phyloP scores from a whole-genome alignment of 1,140 invertebrate genomes.

The silkworm (Bombyx mori) region ASM3026992v2 NC_085116.1:8165501-8166000 shows the following conservation, averaged over 20 bases:
- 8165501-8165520: slow-evolving; percentile 60
- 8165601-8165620: slow-evolving; percentile 31
- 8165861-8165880: no score
- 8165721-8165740: slow-evolving; percentile 8
- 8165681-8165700: slow-evolving; percentile 48
- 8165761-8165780: no score
- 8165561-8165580: slow-evolving; percentile 69
- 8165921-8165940: background rate
- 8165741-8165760: no score
- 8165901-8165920: no score
- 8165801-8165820: background rate
- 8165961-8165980: slow-evolving; percentile 13
- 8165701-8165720: slow-evolving; percentile 39
- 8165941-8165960: background rate
- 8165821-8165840: no score
- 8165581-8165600: slow-evolving; percentile 65
- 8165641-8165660: slow-evolving; percentile 46
- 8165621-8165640: slow-evolving; percentile 43
- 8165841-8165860: no score
- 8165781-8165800: slow-evolving; percentile 20
- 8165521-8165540: slow-evolving; percentile 67
- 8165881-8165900: no score
- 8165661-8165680: slow-evolving; percentile 9
- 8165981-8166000: slow-evolving; percentile 36
- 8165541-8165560: slow-evolving; percentile 66